Evolutionary conservation across 2,797 vertebrate genomes (phyloP).

Genomic region (Sebastes hubbsi): DNA sequence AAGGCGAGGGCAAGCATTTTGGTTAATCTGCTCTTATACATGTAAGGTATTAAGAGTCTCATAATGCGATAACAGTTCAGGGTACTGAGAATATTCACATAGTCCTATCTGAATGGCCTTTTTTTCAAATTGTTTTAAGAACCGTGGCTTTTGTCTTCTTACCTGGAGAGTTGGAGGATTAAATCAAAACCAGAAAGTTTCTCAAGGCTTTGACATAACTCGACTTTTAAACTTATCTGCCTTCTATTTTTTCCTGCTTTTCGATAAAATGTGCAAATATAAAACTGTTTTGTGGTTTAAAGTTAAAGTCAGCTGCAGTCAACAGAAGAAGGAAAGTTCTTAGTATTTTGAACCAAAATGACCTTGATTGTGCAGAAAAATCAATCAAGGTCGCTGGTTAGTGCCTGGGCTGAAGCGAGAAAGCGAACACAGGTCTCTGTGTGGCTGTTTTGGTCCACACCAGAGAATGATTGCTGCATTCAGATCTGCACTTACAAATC

Average conservation of each 20-base stretch:
- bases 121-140: neutral
- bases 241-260: neutral
- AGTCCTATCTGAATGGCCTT: conserved; percentile 4
- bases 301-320: neutral
- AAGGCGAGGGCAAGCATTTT: conserved; percentile 4
- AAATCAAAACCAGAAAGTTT: neutral
- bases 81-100: conserved; percentile 6
- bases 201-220: neutral
- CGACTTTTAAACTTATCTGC: neutral
- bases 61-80: conserved; percentile 4
- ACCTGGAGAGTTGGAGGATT: neutral
- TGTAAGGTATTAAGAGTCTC: conserved; percentile 4
- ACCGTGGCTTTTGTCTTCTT: neutral
- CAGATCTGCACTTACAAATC: neutral
- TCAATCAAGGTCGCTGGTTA: neutral
- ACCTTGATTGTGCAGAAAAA: neutral
- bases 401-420: neutral
- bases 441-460: neutral
- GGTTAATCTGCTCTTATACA: conserved; percentile 23
- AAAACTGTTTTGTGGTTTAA: neutral
- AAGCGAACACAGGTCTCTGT: neutral
- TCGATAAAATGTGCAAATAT: neutral
- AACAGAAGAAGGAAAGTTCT: neutral
- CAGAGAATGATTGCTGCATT: neutral
- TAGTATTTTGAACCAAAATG: neutral